These are phyloP conservation scores for Eutolmus rufibarbis DNA, from an alignment of 2,888 invertebrate genomes.

Conservation along the genomic window DNA sequence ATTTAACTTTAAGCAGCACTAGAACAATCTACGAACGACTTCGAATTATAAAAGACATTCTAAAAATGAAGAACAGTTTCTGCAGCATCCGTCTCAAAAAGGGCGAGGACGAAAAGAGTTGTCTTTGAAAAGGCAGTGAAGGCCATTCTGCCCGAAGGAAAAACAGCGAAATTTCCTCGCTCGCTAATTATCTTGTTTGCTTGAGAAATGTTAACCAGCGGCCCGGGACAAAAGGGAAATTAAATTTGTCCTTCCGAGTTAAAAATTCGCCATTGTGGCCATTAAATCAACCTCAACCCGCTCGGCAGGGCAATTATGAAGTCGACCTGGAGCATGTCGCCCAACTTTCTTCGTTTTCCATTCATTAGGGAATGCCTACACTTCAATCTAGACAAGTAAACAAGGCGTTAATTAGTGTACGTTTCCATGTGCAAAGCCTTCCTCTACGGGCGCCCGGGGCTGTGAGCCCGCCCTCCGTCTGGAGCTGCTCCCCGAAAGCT, in stretches of 20 bases:
- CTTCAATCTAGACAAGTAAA: slow-evolving; percentile 41
- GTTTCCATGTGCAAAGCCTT: slow-evolving; percentile 1
- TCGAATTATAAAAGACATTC: not conserved
- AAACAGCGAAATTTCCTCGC: not conserved
- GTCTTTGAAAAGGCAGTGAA: not conserved
- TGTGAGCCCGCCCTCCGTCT: not conserved
- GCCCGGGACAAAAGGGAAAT: not conserved
- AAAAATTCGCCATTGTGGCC: slow-evolving; percentile 1
- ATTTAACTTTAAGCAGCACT: too few relatives aligned
- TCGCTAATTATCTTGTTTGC: not conserved
- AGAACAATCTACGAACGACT: too few relatives aligned
- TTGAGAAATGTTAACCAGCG: not conserved
- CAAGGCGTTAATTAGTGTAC: slow-evolving; percentile 41
- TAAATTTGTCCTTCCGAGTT: not conserved
- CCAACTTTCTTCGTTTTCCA: slow-evolving; percentile 14
- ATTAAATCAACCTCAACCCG: not conserved
- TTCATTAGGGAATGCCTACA: slow-evolving; percentile 32
- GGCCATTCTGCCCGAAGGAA: not conserved
- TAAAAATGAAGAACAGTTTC: not conserved
- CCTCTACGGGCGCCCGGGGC: not conserved
- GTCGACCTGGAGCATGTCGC: not conserved
- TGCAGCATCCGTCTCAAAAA: not conserved
- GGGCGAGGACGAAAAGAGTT: not conserved
- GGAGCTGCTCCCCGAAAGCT: not conserved
- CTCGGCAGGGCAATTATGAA: not conserved